Evolutionary conservation across 1,140 invertebrate genomes (phyloP).

Genomic region (Vanessa atalanta): DNA sequence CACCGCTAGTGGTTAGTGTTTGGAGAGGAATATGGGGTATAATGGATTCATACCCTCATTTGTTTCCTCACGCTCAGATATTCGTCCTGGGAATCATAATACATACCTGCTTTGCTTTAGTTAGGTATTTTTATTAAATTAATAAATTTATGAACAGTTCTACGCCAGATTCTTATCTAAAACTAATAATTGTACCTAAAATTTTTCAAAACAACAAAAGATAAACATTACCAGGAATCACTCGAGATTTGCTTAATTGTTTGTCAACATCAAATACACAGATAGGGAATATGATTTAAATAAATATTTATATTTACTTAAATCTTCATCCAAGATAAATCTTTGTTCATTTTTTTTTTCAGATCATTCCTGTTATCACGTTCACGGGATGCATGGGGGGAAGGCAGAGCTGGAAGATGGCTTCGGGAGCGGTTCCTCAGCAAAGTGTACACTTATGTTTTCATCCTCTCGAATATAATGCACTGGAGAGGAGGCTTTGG

Average conservation of each 20-base stretch:
- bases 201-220: too few relatives aligned
- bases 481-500: constrained; percentile 85
- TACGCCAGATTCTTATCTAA: too few relatives aligned
- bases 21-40: constrained; percentile 86
- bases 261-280: too few relatives aligned
- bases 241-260: too few relatives aligned
- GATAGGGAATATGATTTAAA: too few relatives aligned
- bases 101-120: constrained; percentile 75
- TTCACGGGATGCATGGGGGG: constrained; percentile 54
- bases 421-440: constrained; percentile 60
- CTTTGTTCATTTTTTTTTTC: constrained; percentile 21
- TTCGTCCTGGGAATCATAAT: constrained; percentile 76
- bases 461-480: constrained; percentile 81
- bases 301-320: too few relatives aligned
- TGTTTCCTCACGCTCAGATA: constrained; percentile 76
- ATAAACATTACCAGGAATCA: too few relatives aligned
- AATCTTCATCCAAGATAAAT: too few relatives aligned
- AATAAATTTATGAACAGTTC: too few relatives aligned
- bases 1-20: constrained; percentile 83
- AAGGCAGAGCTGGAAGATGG: constrained; percentile 51
- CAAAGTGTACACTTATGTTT: constrained; percentile 82
- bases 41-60: constrained; percentile 81
- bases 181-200: too few relatives aligned
- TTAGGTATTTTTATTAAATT: constrained; percentile 46
- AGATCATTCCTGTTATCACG: constrained; percentile 59